Conservation (phyloP, 2,113 vertebrate species). For the Psammodynastes pulverulentus region DNA sequence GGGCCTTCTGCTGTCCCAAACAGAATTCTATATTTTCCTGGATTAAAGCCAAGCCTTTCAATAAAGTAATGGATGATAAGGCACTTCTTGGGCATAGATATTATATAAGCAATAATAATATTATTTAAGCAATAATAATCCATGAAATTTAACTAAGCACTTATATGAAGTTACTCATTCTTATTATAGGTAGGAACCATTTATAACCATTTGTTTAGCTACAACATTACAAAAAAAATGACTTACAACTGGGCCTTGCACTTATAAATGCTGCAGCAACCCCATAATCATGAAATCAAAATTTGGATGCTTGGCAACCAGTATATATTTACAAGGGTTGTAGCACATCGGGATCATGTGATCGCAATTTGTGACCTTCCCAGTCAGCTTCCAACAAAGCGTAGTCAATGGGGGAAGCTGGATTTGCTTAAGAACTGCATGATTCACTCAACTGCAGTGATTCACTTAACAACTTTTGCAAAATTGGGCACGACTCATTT, state of each 20-base stretch:
- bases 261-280: background rate
- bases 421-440: background rate
- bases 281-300: background rate
- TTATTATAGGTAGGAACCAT: background rate
- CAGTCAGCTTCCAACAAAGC: background rate
- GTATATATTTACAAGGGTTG: background rate
- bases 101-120: background rate
- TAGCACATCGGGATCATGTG: background rate
- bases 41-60: background rate
- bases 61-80: background rate
- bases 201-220: background rate
- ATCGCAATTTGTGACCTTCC: background rate
- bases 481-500: background rate
- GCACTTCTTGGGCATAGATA: background rate
- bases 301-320: background rate
- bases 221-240: background rate
- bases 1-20: background rate
- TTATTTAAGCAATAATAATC: background rate
- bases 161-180: background rate
- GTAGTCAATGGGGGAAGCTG: background rate
- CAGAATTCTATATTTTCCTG: background rate
- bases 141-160: background rate
- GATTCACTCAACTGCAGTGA: background rate
- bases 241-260: background rate
- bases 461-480: background rate